Base-by-base conservation (phyloP, 30 jellyfish, hydroid and myxozoan species). In the Euphysa ruthae region DNA sequence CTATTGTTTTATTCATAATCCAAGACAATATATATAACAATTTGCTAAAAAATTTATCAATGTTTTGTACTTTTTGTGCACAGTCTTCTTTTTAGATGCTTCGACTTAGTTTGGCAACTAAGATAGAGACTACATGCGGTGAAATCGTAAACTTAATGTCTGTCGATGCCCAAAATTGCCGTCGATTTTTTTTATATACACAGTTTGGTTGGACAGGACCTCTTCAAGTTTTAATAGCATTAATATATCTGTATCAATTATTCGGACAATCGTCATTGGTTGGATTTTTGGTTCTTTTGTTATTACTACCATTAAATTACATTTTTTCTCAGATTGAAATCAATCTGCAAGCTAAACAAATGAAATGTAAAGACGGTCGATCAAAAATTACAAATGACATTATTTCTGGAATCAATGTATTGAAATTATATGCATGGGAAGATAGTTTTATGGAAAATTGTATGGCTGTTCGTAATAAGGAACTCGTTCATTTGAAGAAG, bases 351-450 rank as follows among this genome's bases (percentile, higher is more conserved):
- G 68, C 82, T 1, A 35, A 52, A 28, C 94, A 85, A 79, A 91
- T 91, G 99, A 50, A 63, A 57, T 66, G 49, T 34, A 91, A 91
- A 66, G 99, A 91, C 73, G 76, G 50, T 14, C 27, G 99, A 28
- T 69, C 66, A 54, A 82, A 91, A 46, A 49, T 73, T 30, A 83
- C 83, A 81, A 91, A 82, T 44, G 99, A 82, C 34, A 71, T 91
- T n/a, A 50, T 91, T 14, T 66, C 88, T 49, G 99, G 99, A 14
- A 91, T 91, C 23, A 75, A 81, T 70, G 83, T 91, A 28, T 26
- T 91, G 20, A 91, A 91, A 43, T 73, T 91, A 32, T 91, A 91
- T 61, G 94, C 96, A 8, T 91, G 99, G 99, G 99, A 91, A 70
- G 88, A 69, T 24, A 78, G 98, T 24, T 91, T 91, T 61, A 69